These are phyloP conservation scores for Parapsyche elsis DNA, from an alignment of 1,140 invertebrate species.

Conservation along the genomic window DNA sequence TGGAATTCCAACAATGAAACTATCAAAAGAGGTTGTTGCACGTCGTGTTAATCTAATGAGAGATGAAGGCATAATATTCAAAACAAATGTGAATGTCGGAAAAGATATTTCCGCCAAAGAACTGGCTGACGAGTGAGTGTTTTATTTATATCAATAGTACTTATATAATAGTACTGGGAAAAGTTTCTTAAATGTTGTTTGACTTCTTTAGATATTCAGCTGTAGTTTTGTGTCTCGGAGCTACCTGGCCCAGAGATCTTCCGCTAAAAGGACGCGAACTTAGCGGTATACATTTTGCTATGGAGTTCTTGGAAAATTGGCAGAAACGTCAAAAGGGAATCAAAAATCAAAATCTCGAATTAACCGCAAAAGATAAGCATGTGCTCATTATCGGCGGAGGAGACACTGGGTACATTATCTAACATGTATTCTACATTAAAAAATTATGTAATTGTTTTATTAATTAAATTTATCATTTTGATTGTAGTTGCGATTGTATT, in stretches of 20 bases:
- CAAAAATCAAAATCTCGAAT: slow-evolving; percentile 64
- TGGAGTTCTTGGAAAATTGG: slow-evolving; percentile 97
- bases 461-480: neutral
- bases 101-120: slow-evolving; percentile 87
- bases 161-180: neutral
- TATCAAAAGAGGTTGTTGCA: slow-evolving; percentile 92
- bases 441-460: slow-evolving; percentile 1
- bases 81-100: slow-evolving; percentile 90
- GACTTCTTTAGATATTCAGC: slow-evolving; percentile 77
- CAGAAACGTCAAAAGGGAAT: slow-evolving; percentile 93
- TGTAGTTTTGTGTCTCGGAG: slow-evolving; percentile 89
- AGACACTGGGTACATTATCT: slow-evolving; percentile 91
- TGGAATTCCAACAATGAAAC: slow-evolving; percentile 98
- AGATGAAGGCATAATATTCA: slow-evolving; percentile 93
- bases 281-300: slow-evolving; percentile 93
- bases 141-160: neutral
- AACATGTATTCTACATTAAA: slow-evolving; percentile 12
- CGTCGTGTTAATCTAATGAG: slow-evolving; percentile 88
- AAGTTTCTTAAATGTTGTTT: neutral
- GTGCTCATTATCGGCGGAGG: slow-evolving; percentile 98
- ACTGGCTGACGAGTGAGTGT: slow-evolving; percentile 67
- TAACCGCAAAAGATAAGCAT: slow-evolving; percentile 92
- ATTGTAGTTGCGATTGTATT: slow-evolving; percentile 90
- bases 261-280: slow-evolving; percentile 86
- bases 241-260: slow-evolving; percentile 96